Percentiles rank a stretch among this genome's conserved stretches.
Conservation (phyloP, 2,113 vertebrate genomes). For the Atractosteus spatula region DNA sequence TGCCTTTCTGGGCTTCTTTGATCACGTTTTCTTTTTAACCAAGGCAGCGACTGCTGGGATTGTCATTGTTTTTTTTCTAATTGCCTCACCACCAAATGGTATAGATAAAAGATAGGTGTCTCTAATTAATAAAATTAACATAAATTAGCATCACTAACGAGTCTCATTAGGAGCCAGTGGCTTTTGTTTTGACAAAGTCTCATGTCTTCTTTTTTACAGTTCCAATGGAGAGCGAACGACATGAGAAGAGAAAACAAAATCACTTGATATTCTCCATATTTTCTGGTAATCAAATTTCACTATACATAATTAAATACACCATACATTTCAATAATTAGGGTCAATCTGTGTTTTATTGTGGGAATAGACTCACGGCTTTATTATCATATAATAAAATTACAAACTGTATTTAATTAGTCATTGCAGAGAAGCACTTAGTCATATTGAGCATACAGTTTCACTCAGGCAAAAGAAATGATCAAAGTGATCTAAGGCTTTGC, state of each 20-base stretch:
- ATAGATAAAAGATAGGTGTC: conserved; percentile 98
- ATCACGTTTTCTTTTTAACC: conserved; percentile 80
- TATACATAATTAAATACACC: conserved; percentile 61
- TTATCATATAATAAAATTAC: conserved; percentile 38
- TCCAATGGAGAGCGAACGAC: conserved; percentile 57
- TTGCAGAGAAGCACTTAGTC: conserved; percentile 46
- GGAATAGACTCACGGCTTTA: conserved; percentile 51
- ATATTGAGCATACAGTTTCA: conserved; percentile 42
- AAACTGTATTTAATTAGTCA: conserved; percentile 58
- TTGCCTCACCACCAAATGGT: conserved; percentile 94
- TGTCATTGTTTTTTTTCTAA: conserved; percentile 95
- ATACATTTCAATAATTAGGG: conserved; percentile 58
- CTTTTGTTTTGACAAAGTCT: conserved; percentile 86
- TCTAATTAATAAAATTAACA: conserved; percentile 99
- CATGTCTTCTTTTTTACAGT: conserved; percentile 75
- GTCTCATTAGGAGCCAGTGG: conserved; percentile 89
- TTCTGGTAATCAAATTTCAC: conserved; percentile 65
- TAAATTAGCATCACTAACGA: conserved; percentile 99
- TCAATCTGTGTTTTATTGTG: conserved; percentile 55
- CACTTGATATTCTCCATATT: conserved; percentile 66
- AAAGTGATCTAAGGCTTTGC: conserved; percentile 49
- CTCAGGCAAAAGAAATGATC: conserved; percentile 51
- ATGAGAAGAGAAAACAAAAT: conserved; percentile 48
- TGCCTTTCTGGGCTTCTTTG: conserved; percentile 84
- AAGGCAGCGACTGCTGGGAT: conserved; percentile 77